Evolutionary conservation across 1,140 invertebrate genomes (phyloP).

Genomic region (Zaprionus ghesquierei): DNA sequence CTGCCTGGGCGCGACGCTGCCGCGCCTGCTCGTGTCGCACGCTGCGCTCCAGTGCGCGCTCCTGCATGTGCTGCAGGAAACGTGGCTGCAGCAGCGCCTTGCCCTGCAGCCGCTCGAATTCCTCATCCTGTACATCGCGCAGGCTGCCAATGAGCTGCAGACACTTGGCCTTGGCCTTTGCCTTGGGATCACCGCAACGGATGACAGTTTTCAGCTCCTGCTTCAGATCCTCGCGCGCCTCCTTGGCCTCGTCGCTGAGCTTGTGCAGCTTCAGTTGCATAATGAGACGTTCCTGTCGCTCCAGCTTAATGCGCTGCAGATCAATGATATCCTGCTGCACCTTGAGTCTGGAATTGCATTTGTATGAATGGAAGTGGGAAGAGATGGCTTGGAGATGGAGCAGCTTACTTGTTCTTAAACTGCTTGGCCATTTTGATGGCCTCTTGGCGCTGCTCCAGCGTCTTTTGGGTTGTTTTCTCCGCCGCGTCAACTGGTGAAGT

Average conservation of each 20-base stretch:
- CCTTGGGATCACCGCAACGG: slow-evolving; percentile 84
- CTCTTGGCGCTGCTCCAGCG: slow-evolving; percentile 43
- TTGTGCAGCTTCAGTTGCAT: slow-evolving; percentile 86
- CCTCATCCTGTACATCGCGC: slow-evolving; percentile 75
- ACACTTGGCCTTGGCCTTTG: slow-evolving; percentile 85
- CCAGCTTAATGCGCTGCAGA: slow-evolving; percentile 85
- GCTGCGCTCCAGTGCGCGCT: slow-evolving; percentile 85
- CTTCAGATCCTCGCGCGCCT: slow-evolving; percentile 84
- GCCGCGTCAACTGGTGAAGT: background rate
- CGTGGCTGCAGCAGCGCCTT: slow-evolving; percentile 85
- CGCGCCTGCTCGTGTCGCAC: slow-evolving; percentile 85
- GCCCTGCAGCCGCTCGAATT: slow-evolving; percentile 82
- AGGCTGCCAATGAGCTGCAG: slow-evolving; percentile 84
- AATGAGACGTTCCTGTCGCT: slow-evolving; percentile 86
- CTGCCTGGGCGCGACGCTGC: slow-evolving; percentile 85
- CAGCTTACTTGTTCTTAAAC: slow-evolving; percentile 74
- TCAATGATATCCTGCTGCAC: slow-evolving; percentile 87
- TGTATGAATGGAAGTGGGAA: background rate
- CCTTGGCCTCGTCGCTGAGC: slow-evolving; percentile 84
- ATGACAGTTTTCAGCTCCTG: slow-evolving; percentile 85
- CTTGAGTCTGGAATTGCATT: slow-evolving; percentile 84
- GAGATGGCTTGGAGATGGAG: background rate
- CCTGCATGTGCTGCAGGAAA: slow-evolving; percentile 86
- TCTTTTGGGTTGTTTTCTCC: slow-evolving; percentile 31
- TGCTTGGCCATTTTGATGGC: slow-evolving; percentile 66